Percentiles rank a stretch among this genome's conserved stretches.
Evolutionary conservation across 2,888 invertebrate species (phyloP).

Genomic region (Nephrotoma guestfalica): DNA sequence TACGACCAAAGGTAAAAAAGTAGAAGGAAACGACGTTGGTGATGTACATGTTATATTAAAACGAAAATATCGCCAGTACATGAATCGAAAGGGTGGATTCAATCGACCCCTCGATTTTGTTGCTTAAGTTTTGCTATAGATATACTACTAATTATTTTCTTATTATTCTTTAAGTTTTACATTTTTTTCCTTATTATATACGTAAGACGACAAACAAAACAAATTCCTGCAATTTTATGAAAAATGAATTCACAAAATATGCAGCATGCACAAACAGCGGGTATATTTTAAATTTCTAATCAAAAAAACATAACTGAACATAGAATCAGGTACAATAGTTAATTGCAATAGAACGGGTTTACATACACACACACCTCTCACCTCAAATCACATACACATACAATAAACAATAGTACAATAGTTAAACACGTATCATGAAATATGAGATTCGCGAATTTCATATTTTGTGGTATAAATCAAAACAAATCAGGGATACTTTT

Average conservation of each 20-base stretch:
- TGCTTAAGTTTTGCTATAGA: slow-evolving; percentile 38
- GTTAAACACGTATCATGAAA: neutral
- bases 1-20: slow-evolving; percentile 91
- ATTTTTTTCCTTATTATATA: neutral
- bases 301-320: neutral
- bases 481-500: slow-evolving; percentile 2
- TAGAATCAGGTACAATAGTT: slow-evolving; percentile 4
- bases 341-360: slow-evolving; percentile 13
- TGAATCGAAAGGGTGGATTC: slow-evolving; percentile 99
- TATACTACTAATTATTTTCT: neutral
- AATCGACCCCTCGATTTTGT: slow-evolving; percentile 96
- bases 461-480: neutral
- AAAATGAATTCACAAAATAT: neutral
- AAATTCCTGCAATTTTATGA: neutral
- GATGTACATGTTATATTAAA: slow-evolving; percentile 91
- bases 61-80: slow-evolving; percentile 95
- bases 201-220: neutral
- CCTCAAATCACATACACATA: neutral
- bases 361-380: slow-evolving; percentile 14
- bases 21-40: slow-evolving; percentile 87
- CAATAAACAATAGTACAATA: neutral
- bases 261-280: neutral
- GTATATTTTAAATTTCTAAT: slow-evolving; percentile 3
- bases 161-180: neutral
- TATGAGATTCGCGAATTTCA: neutral